Conservation (phyloP, 2,888 invertebrate species). For the Bimastos eiseni region DNA sequence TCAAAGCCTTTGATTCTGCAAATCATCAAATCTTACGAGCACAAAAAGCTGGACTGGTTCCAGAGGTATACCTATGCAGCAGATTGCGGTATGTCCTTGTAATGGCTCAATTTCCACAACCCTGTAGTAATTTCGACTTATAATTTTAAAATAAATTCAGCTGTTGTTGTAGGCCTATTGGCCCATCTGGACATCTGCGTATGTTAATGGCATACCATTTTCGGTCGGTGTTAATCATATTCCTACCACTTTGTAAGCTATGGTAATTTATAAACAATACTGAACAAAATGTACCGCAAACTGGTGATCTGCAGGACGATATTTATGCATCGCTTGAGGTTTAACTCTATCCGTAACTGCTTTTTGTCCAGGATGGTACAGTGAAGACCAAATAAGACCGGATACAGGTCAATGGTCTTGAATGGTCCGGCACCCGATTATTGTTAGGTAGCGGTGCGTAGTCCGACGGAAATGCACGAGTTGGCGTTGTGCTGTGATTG, state of each 20-base stretch:
- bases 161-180: background rate
- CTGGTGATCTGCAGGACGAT: background rate
- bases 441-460: background rate
- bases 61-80: no score
- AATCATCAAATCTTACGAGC: no score
- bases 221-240: background rate
- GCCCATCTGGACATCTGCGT: no score
- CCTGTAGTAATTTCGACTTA: background rate
- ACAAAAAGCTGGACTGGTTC: no score
- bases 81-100: no score
- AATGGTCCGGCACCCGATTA: background rate
- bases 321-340: background rate
- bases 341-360: background rate
- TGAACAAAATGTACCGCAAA: background rate
- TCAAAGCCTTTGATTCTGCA: no score
- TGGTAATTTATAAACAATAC: background rate
- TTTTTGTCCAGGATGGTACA: background rate
- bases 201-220: background rate
- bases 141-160: background rate
- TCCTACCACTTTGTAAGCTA: background rate
- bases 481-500: background rate
- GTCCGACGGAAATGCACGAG: background rate
- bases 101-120: no score
- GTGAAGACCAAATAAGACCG: background rate
- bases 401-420: background rate